These are phyloP conservation scores for Drosophila niveifrons DNA, from an alignment of 2,888 invertebrate genomes.

Conservation along the genomic window DNA sequence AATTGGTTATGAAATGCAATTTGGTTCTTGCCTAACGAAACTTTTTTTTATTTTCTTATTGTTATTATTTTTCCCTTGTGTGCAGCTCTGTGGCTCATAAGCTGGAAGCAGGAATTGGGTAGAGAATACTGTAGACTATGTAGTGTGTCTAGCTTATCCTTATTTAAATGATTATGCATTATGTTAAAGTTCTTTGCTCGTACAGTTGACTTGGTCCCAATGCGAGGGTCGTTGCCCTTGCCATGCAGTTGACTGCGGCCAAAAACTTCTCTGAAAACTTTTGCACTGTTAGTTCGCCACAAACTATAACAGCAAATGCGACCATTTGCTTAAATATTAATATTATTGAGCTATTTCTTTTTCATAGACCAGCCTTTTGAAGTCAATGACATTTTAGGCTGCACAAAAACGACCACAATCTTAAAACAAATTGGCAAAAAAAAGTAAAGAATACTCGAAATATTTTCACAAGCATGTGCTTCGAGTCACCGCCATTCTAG, in stretches of 20 bases:
- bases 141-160: slow-evolving; percentile 50
- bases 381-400: slow-evolving; percentile 31
- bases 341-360: slow-evolving; percentile 69
- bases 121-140: neutral
- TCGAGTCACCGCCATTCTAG: neutral
- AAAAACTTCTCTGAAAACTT: slow-evolving; percentile 46
- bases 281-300: slow-evolving; percentile 31
- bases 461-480: slow-evolving; percentile 34
- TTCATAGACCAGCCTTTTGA: slow-evolving; percentile 30
- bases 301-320: slow-evolving; percentile 16
- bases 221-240: slow-evolving; percentile 43
- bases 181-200: slow-evolving; percentile 59
- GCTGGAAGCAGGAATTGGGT: slow-evolving; percentile 26
- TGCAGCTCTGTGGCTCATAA: slow-evolving; percentile 56
- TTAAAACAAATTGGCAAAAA: slow-evolving; percentile 9
- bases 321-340: slow-evolving; percentile 69
- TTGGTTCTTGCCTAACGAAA: slow-evolving; percentile 46
- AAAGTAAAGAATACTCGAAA: slow-evolving; percentile 21
- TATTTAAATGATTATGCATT: slow-evolving; percentile 79
- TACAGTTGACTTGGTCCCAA: slow-evolving; percentile 25
- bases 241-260: slow-evolving; percentile 10
- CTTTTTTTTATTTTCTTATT: slow-evolving; percentile 27
- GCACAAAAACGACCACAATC: neutral
- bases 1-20: slow-evolving; percentile 73
- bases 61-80: slow-evolving; percentile 22